phyloP scores from a whole-genome alignment of 1,140 invertebrate genomes.

The Drosophila tsacasi region DNA sequence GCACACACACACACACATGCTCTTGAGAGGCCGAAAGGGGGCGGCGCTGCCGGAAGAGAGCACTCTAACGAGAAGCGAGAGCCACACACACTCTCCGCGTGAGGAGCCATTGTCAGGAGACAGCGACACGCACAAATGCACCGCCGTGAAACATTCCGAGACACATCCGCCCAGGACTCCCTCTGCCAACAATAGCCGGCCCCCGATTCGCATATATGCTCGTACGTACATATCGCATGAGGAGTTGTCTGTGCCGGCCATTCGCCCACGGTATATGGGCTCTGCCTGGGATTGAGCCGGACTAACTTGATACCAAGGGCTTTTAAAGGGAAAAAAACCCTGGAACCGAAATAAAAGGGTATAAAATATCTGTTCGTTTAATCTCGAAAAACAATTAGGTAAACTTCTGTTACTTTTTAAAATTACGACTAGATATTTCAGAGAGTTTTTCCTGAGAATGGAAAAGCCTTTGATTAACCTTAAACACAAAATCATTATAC shows the following conservation, averaged over 20 bases:
- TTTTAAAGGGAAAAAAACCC: neutral
- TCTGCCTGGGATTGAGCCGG: neutral
- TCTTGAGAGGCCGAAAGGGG: neutral
- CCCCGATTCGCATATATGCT: slow-evolving; percentile 6
- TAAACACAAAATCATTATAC: no score
- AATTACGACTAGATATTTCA: neutral
- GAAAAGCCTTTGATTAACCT: no score
- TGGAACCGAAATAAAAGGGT: neutral
- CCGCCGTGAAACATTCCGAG: slow-evolving; percentile 59
- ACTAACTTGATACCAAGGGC: neutral
- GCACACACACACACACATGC: slow-evolving; percentile 52
- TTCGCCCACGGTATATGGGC: slow-evolving; percentile 8
- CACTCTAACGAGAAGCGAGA: slow-evolving; percentile 30
- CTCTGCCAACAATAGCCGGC: slow-evolving; percentile 14
- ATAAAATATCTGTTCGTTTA: neutral
- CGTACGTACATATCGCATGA: slow-evolving; percentile 29
- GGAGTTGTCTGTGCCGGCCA: slow-evolving; percentile 19
- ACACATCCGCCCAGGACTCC: slow-evolving; percentile 11
- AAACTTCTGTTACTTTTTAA: neutral
- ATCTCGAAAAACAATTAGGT: neutral
- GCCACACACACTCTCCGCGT: slow-evolving; percentile 4
- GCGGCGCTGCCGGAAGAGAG: slow-evolving; percentile 10
- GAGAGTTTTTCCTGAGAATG: neutral
- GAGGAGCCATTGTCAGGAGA: slow-evolving; percentile 9
- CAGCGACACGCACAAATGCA: slow-evolving; percentile 55